Percentiles rank a stretch among this genome's conserved stretches.
Evolutionary conservation across 37 sponge, comb jelly and placozoan species (phyloP).

Genomic region (Theonella swinhoei): DNA sequence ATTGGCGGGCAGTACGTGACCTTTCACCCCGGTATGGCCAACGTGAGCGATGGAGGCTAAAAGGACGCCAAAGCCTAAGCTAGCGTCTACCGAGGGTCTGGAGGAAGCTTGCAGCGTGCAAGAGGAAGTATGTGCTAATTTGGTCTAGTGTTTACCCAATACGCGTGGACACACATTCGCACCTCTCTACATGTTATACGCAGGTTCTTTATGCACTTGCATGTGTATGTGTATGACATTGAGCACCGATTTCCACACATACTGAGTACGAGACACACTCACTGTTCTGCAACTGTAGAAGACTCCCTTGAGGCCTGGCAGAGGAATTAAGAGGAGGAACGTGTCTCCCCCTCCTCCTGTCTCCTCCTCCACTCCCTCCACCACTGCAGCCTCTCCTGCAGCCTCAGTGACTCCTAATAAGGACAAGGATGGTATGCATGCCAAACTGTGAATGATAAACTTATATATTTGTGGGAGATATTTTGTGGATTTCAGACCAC

Average conservation of each 20-base stretch:
- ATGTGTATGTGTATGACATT: too few relatives aligned
- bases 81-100: background rate
- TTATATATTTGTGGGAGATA: too few relatives aligned
- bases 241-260: too few relatives aligned
- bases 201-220: too few relatives aligned
- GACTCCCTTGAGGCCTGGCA: slow-evolving; percentile 27
- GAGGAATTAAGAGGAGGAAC: slow-evolving; percentile 32
- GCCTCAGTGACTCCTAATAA: background rate
- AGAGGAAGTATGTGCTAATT: background rate
- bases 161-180: background rate
- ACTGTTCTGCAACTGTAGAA: too few relatives aligned
- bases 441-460: too few relatives aligned
- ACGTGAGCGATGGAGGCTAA: background rate
- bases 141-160: background rate
- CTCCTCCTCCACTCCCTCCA: background rate
- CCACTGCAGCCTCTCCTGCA: background rate
- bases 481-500: too few relatives aligned
- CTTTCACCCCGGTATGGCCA: background rate
- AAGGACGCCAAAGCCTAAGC: background rate
- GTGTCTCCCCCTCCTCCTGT: background rate
- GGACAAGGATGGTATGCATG: background rate
- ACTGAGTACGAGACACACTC: too few relatives aligned
- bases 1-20: background rate
- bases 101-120: background rate
- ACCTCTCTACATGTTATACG: too few relatives aligned